phyloP scores from a whole-genome alignment of 2,113 vertebrate species.

The Rostratula benghalensis region DNA sequence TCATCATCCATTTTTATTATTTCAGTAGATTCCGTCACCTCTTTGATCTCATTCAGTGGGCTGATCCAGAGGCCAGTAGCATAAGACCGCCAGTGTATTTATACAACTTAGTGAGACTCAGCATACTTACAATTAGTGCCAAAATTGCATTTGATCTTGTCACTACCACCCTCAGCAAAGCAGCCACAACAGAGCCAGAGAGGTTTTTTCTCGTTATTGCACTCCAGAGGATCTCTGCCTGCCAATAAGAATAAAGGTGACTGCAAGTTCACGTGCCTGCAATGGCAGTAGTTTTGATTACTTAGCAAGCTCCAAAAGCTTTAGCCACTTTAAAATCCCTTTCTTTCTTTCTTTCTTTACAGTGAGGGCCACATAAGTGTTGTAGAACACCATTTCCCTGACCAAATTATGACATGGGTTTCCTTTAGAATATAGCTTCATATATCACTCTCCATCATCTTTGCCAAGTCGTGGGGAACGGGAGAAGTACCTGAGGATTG shows the following conservation, averaged over 20 bases:
- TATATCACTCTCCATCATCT: no score
- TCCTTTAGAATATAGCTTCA: neutral
- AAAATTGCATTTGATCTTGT: slow-evolving; percentile 66
- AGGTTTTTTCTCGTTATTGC: slow-evolving; percentile 35
- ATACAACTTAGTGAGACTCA: slow-evolving; percentile 58
- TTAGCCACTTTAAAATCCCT: neutral
- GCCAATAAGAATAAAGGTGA: slow-evolving; percentile 59
- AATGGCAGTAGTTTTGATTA: slow-evolving; percentile 21
- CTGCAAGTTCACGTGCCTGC: slow-evolving; percentile 29
- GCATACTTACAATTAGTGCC: slow-evolving; percentile 29
- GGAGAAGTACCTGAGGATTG: no score
- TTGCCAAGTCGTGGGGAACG: no score
- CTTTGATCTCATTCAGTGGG: slow-evolving; percentile 32
- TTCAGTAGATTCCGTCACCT: slow-evolving; percentile 32
- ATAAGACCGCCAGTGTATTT: slow-evolving; percentile 47
- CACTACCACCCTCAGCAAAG: slow-evolving; percentile 51
- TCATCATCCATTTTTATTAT: slow-evolving; percentile 42
- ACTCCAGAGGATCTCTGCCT: slow-evolving; percentile 33
- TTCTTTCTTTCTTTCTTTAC: slow-evolving; percentile 1
- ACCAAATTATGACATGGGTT: neutral
- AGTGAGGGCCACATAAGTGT: neutral
- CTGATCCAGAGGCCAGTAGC: neutral
- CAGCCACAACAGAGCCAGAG: slow-evolving; percentile 50
- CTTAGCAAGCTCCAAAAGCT: slow-evolving; percentile 24
- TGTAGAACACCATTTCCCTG: slow-evolving; percentile 18